phyloP scores from a whole-genome alignment of 2,797 vertebrate genomes.

The Lophotriccus pileatus region DNA sequence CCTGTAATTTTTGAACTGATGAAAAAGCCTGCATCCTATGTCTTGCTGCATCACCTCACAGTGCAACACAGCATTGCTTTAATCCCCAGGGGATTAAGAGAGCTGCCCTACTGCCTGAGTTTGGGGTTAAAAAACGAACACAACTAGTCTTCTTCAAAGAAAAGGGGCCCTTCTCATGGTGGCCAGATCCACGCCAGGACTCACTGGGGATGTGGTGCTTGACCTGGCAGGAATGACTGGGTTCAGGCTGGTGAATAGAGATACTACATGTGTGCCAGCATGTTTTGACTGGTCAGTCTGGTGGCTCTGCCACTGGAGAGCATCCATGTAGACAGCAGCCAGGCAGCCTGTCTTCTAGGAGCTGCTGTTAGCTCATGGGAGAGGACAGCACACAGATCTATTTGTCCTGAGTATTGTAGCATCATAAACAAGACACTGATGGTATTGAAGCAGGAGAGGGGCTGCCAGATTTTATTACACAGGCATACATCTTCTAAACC shows the following conservation, averaged over 20 bases:
- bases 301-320: not conserved
- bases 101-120: not conserved
- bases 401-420: not conserved
- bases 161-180: not conserved
- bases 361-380: not conserved
- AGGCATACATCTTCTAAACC: not conserved
- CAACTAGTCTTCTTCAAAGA: not conserved
- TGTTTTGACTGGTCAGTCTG: not conserved
- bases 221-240: not conserved
- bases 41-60: not conserved
- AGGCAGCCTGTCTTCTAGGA: not conserved
- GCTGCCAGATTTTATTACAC: not conserved
- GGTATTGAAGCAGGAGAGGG: not conserved
- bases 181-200: not conserved
- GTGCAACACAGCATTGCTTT: not conserved
- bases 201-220: not conserved
- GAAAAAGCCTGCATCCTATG: not conserved
- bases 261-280: not conserved
- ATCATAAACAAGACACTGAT: not conserved
- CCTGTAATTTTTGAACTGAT: not conserved
- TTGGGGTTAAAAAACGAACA: not conserved
- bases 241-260: not conserved
- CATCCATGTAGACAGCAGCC: not conserved
- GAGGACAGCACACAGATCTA: not conserved
- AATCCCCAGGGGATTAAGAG: not conserved